Evolutionary conservation across 2,888 invertebrate genomes (phyloP).

Genomic region (Sipunculus nudus): DNA sequence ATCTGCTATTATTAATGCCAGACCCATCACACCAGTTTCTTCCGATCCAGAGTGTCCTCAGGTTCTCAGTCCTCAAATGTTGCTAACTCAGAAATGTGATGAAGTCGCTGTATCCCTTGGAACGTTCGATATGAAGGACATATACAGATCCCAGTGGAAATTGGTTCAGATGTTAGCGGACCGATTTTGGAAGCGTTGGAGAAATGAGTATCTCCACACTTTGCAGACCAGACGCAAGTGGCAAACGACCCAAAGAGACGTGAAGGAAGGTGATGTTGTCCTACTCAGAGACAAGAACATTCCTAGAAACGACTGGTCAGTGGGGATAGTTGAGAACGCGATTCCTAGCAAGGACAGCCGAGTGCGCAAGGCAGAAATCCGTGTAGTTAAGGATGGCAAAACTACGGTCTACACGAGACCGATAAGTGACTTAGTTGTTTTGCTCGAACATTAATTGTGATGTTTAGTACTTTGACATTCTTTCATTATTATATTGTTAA

Average conservation of each 20-base stretch:
- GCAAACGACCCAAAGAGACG: background rate
- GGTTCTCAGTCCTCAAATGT: background rate
- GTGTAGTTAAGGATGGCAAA: too few species aligned
- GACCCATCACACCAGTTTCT: background rate
- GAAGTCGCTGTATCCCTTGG: conserved; percentile 15
- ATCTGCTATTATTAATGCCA: background rate
- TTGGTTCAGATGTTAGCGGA: conserved; percentile 27
- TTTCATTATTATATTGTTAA: too few species aligned
- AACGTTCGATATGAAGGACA: conserved; percentile 17
- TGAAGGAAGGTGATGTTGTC: conserved; percentile 15
- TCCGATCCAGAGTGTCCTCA: background rate
- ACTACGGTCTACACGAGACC: too few species aligned
- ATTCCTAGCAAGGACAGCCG: too few species aligned
- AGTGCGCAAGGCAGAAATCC: too few species aligned
- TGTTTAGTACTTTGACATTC: too few species aligned
- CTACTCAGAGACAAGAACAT: conserved; percentile 19
- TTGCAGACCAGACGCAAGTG: conserved; percentile 19
- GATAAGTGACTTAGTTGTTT: too few species aligned
- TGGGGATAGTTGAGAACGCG: conserved; percentile 8
- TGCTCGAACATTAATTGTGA: too few species aligned
- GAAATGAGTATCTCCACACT: conserved; percentile 12
- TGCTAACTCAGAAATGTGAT: background rate
- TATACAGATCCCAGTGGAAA: conserved; percentile 23
- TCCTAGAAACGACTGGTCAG: conserved; percentile 17
- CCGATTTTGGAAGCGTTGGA: conserved; percentile 27